Evolutionary conservation across 2,888 invertebrate species (phyloP), one percentile per base, ranked within the genome.

Genomic region (Tenthredo livida): DNA sequence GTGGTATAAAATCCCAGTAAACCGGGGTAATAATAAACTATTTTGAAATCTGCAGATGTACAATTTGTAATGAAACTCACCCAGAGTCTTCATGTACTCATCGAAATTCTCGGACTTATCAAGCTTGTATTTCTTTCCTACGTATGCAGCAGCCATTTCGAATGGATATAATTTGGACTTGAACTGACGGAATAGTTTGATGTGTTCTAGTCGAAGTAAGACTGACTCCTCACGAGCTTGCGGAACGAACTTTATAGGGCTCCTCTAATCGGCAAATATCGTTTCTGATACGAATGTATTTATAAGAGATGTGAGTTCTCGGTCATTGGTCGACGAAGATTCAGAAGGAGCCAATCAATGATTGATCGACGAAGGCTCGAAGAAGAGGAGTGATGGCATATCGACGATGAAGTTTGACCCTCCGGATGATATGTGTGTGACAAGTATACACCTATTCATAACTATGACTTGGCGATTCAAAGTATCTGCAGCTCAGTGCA

Each of bases 51-150:
- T 61, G 25, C n/a, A n/a, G n/a, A 25, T 61, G 2, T 21, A 73
- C 29, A 0, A 37, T 73, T n/a, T 9, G 40, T n/a, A 73, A 80
- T 80, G 47, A 54, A 40, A 94, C 97, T 97, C 92, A 97, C 97
- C 97, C 87, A 97, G 94, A 80, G 96, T 95, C 94, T 97, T 97
- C 97, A 98, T 97, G 94, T 97, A 97, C 86, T 97, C 97, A 90
- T 98, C 98, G 93, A 98, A 98, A 92, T 97, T 97, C 88, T 97
- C 97, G 90, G 97, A 96, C 86, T 95, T 95, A 86, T 94, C 94
- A 93, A 98, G 95, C 93, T 97, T 97, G 95, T 97, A 98, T 93
- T 96, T 96, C 94, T 96, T 97, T 93, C 97, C 97, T 15, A 94
- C 89, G 89, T 94, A 93, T 72, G 90, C 87, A 65, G 86, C 88